Conservation (phyloP, 2,888 invertebrate species). For the Agrochola circellaris region DNA sequence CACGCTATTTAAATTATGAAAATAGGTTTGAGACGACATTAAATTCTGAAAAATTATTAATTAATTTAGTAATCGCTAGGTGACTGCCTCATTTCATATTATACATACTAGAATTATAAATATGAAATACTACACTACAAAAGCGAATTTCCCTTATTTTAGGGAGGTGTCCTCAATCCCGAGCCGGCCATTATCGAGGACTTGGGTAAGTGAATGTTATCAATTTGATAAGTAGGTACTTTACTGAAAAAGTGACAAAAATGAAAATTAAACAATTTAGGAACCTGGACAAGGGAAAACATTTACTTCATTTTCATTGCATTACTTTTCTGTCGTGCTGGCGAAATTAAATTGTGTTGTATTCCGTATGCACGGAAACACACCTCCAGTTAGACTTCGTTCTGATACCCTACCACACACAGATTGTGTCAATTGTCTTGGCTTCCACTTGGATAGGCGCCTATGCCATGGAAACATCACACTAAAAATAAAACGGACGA, state of each 20-base stretch:
- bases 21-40: neutral
- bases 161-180: constrained; percentile 47
- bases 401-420: too few species aligned
- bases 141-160: constrained; percentile 14
- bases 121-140: neutral
- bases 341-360: neutral
- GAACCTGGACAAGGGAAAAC: neutral
- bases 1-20: too few species aligned
- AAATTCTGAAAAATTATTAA: neutral
- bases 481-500: too few species aligned
- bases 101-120: neutral
- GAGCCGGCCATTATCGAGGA: constrained; percentile 61
- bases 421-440: too few species aligned
- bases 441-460: too few species aligned
- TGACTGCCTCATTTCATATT: neutral
- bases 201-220: constrained; percentile 49
- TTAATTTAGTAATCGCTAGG: neutral
- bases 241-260: neutral
- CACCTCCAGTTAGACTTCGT: too few species aligned
- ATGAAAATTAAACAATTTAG: neutral
- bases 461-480: too few species aligned
- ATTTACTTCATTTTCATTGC: neutral
- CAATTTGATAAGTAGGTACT: neutral
- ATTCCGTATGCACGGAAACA: too few species aligned
- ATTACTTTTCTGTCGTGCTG: neutral